Evolutionary conservation across 2,797 vertebrate species (phyloP), one percentile per base, ranked within the genome.

Genomic region (Kryptopterus vitreolus): DNA sequence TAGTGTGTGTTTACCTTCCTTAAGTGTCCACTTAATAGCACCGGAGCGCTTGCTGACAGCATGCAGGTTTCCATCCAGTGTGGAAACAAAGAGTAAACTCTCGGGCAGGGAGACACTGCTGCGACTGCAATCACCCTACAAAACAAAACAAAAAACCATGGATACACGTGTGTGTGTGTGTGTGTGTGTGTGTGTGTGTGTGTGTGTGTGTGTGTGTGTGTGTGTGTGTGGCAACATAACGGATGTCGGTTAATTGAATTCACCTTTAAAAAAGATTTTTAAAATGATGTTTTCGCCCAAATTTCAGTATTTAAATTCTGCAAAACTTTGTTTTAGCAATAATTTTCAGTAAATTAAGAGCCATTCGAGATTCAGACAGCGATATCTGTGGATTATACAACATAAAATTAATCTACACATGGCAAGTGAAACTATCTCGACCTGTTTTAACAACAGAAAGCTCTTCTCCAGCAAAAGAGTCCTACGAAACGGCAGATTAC

Each of bases 11-110:
- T 92, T 91, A 98, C 98, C 97, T 96, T 98, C 97, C 92, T 99
- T 98, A 88, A 99, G 92, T 76, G 97, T 98, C 98, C 98, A 99
- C 80, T 97, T 98, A 89, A 99, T 98, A 0, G 95, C 93, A 82
- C 98, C 98, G 0, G 97, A 98, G 84, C 95, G 95, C 91, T 97
- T 98, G 93, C 95, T 98, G 86, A 99, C 97, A 0, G 98, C 98
- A 0, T 99, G 97, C 78, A 99, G 92, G 86, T 95, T 98, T 73
- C 98, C 98, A 79, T 99, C 98, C 87, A 99, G 90, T 0, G 97
- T 99, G 76, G 98, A 98, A 85, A 99, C 96, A 89, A 99, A 99
- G 82, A 99, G 84, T 85, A 99, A 88, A 11, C 95, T 98, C 90
- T 99, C 97, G 55, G 97, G 95, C 79, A 98, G 93, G 7, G 96